These are phyloP conservation scores for Watsonalla cultraria DNA, from an alignment of 2,888 invertebrate genomes.

Conservation along the genomic window DNA sequence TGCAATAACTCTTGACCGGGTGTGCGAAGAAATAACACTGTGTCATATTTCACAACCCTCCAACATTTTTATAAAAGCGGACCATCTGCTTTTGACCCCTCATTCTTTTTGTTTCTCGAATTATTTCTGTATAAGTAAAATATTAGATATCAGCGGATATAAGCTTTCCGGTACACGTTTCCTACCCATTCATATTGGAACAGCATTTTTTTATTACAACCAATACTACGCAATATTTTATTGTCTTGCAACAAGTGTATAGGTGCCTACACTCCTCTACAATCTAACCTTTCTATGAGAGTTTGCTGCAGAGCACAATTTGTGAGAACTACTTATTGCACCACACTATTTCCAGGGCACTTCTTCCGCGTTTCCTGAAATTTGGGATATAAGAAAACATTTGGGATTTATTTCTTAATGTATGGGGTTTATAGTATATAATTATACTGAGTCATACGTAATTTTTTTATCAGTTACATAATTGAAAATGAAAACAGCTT, in stretches of 20 bases:
- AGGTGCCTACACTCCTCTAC: neutral
- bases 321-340: no score
- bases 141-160: constrained; percentile 49
- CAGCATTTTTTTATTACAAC: constrained; percentile 7
- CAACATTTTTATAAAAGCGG: constrained; percentile 78
- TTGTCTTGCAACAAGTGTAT: constrained; percentile 4
- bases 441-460: no score
- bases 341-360: no score
- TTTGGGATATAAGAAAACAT: no score
- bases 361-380: no score
- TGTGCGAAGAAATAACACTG: constrained; percentile 79
- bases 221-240: neutral
- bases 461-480: no score
- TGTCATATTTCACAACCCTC: constrained; percentile 79
- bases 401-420: no score
- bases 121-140: constrained; percentile 72
- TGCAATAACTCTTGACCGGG: constrained; percentile 79
- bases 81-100: constrained; percentile 79
- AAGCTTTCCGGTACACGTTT: constrained; percentile 46
- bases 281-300: no score
- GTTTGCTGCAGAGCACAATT: no score
- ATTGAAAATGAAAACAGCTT: no score
- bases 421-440: no score
- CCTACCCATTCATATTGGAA: constrained; percentile 33
- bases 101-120: constrained; percentile 76